These are phyloP conservation scores for Drosophila lacertosa DNA, from an alignment of 1,140 invertebrate genomes.

Conservation along the genomic window DNA sequence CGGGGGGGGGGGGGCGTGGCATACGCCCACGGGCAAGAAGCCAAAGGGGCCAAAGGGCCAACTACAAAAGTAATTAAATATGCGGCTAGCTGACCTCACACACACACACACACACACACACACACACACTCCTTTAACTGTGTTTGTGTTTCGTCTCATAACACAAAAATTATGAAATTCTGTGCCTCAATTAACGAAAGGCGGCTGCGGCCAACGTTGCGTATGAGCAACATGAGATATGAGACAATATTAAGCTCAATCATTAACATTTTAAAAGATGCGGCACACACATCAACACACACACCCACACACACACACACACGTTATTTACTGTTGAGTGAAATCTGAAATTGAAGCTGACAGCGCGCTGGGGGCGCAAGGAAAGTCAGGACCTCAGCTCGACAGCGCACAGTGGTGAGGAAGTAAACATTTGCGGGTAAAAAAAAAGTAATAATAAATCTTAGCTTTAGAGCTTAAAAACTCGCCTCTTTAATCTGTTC, in stretches of 20 bases:
- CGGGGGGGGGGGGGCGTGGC: too few species aligned
- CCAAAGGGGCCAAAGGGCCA: too few species aligned
- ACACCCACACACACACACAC: slow-evolving; percentile 5
- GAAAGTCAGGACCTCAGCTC: neutral
- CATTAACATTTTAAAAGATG: slow-evolving; percentile 47
- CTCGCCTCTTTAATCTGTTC: too few species aligned
- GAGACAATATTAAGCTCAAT: slow-evolving; percentile 37
- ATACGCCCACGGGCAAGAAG: too few species aligned
- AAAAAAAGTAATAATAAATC: too few species aligned
- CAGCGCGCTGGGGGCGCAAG: neutral
- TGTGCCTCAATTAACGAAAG: slow-evolving; percentile 63
- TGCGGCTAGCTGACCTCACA: slow-evolving; percentile 59
- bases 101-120: neutral
- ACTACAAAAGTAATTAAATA: slow-evolving; percentile 71
- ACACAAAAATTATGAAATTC: slow-evolving; percentile 76
- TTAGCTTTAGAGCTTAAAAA: too few species aligned
- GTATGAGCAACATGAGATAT: slow-evolving; percentile 62
- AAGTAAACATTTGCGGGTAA: too few species aligned
- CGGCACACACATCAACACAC: neutral
- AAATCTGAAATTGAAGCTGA: slow-evolving; percentile 11
- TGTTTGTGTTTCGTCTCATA: slow-evolving; percentile 48
- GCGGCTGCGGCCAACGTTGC: slow-evolving; percentile 37
- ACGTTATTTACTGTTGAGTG: neutral
- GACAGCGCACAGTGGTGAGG: neutral
- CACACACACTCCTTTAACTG: neutral